Conservation (phyloP, 2,888 invertebrate genomes). For the Sinopyrophorus schimmeli region DNA sequence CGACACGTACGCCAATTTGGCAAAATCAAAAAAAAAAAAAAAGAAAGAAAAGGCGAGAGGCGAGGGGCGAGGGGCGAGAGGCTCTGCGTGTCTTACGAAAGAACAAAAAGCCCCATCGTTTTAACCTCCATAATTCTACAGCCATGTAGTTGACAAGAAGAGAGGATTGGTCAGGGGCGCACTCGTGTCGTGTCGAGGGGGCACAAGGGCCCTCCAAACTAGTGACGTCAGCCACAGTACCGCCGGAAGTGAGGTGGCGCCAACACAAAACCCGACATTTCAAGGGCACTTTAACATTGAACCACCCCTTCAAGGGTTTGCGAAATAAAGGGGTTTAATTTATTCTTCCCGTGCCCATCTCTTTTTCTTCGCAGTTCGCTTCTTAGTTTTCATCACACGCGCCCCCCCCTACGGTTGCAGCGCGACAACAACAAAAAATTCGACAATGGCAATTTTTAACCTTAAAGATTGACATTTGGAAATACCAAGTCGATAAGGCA, state of each 20-base stretch:
- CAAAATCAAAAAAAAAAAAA: neutral
- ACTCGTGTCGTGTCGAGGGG: conserved; percentile 30
- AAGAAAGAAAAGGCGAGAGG: too few relatives aligned
- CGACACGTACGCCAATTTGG: neutral
- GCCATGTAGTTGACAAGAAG: conserved; percentile 31
- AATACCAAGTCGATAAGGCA: too few relatives aligned
- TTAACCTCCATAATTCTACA: conserved; percentile 27
- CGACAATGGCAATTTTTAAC: too few relatives aligned
- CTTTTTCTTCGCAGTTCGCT: too few relatives aligned
- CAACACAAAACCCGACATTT: conserved; percentile 31
- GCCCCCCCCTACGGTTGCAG: too few relatives aligned
- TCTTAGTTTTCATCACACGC: too few relatives aligned
- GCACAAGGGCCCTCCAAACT: conserved; percentile 28
- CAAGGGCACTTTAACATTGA: conserved; percentile 27
- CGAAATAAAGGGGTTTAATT: conserved; percentile 21
- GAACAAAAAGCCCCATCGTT: conserved; percentile 31
- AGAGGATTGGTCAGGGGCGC: conserved; percentile 33
- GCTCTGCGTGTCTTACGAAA: too few relatives aligned
- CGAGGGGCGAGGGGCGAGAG: too few relatives aligned
- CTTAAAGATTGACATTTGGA: too few relatives aligned
- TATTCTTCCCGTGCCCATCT: conserved; percentile 13
- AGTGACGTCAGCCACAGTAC: conserved; percentile 33
- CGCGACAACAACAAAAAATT: too few relatives aligned
- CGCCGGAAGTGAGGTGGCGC: conserved; percentile 31
- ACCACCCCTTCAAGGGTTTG: conserved; percentile 23